Conservation (phyloP, 2,888 invertebrate species). For the Penaeus monodon region DNA sequence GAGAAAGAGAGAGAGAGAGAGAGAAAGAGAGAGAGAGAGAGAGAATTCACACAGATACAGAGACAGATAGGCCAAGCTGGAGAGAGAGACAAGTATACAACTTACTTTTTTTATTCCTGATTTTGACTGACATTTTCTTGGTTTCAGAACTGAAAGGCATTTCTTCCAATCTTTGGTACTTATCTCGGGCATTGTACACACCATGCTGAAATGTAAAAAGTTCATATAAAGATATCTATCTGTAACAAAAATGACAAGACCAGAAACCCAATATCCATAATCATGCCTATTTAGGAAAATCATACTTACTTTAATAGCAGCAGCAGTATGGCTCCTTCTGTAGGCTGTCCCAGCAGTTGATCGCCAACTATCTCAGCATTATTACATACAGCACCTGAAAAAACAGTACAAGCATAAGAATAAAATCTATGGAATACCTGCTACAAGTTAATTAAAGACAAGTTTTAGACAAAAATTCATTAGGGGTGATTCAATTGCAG, state of each 20-base stretch:
- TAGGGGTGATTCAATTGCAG: too few relatives aligned
- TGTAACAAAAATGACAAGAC: background rate
- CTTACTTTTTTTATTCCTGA: conserved; percentile 69
- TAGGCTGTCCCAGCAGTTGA: conserved; percentile 91
- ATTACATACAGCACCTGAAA: conserved; percentile 80
- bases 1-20: too few relatives aligned
- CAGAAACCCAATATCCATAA: background rate
- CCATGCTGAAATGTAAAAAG: conserved; percentile 76
- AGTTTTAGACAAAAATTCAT: too few relatives aligned
- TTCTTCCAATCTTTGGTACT: conserved; percentile 89
- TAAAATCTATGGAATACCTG: too few relatives aligned
- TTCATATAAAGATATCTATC: background rate
- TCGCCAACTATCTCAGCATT: conserved; percentile 90
- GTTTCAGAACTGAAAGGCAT: conserved; percentile 97
- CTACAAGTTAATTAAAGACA: too few relatives aligned
- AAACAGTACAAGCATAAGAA: background rate
- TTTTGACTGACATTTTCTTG: conserved; percentile 98
- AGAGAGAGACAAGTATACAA: background rate
- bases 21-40: too few relatives aligned
- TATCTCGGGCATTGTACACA: conserved; percentile 83
- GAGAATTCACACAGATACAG: too few relatives aligned
- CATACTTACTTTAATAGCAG: conserved; percentile 82
- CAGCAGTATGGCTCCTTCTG: conserved; percentile 96
- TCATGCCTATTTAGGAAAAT: background rate
- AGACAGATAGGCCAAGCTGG: too few relatives aligned